Evolutionary conservation across 1,140 invertebrate species (phyloP), one percentile per base, ranked within the genome.

Genomic region (Trachymyrmex cornetzi): DNA sequence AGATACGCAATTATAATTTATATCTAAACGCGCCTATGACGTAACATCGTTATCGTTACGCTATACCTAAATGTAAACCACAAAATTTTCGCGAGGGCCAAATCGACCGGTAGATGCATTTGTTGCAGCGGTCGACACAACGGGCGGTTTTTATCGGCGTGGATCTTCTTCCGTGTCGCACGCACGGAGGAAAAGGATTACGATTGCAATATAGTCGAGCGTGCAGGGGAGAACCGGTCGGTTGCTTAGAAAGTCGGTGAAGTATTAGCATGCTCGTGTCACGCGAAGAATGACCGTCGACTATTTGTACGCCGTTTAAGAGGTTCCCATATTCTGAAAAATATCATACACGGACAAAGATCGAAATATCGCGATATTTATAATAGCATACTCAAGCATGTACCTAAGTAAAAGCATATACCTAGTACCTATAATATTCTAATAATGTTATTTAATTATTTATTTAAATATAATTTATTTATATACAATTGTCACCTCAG

Each of bases 121-220:
- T 55, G 79, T 87, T 81, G 63, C 67, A 80, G 48, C 53, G 86
- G 27, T 66, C 64, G 67, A 48, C 27, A 55, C 61, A 34, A 64
- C 82, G 57, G 59, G 24, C 53, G 22, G 34, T 72, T 84, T 89
- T 80, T 84, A 89, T 87, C 74, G 27, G 66, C 61, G 3, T 55
- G 77, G 55, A 55, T 89, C 86, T 87, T 87, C 79, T 87, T 87
- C 61, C 86, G 86, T 87, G 86, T 87, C 80, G 80, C 86, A 87
- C 80, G 86, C 86, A 85, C 86, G 61, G 53, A 69, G 85, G 67
- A 79, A 79, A 81, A 87, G 67, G 77, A 53, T 88, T 86, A 88
- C 77, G 69, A 87, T 71, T 87, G 85, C 69, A 87, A 82, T 77
- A 75, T 87, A 87, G 63, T 59, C 50, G 74, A 53, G 50, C 53